Evolutionary conservation across 2,113 vertebrate genomes (phyloP).

Genomic region (Centropus unirufus): DNA sequence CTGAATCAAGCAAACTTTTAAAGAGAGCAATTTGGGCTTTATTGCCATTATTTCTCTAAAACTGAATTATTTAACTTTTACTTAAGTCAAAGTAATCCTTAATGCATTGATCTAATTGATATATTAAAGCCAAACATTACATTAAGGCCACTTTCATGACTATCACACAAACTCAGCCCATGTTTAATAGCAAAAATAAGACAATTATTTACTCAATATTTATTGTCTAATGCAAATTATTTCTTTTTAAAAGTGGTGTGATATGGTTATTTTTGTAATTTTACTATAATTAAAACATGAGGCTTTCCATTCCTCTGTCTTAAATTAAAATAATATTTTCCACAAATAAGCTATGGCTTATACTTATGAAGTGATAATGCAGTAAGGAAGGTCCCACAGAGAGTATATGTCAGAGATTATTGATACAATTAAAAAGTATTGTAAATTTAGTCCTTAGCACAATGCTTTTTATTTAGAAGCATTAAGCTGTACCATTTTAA

Average conservation of each 20-base stretch:
- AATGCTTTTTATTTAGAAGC: constrained; percentile 3
- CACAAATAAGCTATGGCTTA: constrained; percentile 21
- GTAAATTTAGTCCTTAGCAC: background rate
- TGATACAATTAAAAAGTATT: constrained; percentile 11
- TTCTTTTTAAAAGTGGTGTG: background rate
- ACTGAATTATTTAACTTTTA: constrained; percentile 5
- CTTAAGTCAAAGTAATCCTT: constrained; percentile 22
- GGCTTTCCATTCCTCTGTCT: background rate
- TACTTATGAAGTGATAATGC: background rate
- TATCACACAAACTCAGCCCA: constrained; percentile 8
- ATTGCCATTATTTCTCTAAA: constrained; percentile 2
- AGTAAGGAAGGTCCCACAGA: background rate
- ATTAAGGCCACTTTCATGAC: constrained; percentile 34
- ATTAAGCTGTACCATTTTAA: background rate
- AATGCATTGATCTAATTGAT: constrained; percentile 59
- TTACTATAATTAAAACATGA: background rate
- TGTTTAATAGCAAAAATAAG: background rate
- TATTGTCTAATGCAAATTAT: constrained; percentile 53
- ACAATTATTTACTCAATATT: constrained; percentile 14
- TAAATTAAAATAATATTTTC: constrained; percentile 14
- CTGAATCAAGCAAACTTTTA: background rate
- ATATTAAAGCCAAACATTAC: constrained; percentile 11
- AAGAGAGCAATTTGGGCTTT: background rate
- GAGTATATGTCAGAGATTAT: background rate
- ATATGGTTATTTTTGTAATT: constrained; percentile 31